Evolutionary conservation across 1,140 invertebrate species (phyloP), one percentile per base, ranked within the genome.

Genomic region (Bombus waltoni): DNA sequence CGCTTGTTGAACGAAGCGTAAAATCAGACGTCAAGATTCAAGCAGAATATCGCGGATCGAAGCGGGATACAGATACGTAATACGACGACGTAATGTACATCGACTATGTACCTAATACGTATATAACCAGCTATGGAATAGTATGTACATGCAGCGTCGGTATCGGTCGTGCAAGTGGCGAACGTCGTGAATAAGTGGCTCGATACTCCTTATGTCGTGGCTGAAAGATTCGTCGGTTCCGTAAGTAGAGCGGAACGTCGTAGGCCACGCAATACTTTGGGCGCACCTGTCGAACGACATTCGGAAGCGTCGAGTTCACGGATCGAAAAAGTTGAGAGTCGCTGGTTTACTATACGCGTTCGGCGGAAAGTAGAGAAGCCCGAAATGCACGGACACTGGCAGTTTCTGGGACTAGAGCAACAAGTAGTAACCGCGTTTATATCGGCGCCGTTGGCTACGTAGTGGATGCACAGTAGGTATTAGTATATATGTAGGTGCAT

Each of bases 361-460:
- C 57, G 22, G 35, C 28, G 65, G 62, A 22, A 32, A 59, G 42
- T 42, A 66, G 57, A 62, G 78, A 68, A 35, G 59, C 78, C 80
- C 87, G 81, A 87, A 87, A 81, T 72, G 66, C 66, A 42, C 73
- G 85, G 77, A 75, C 72, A 83, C 89, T 90, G 77, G 68, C 82
- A 87, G 90, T 91, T 93, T 92, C 92, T 92, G 91, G 92, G 92
- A 91, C 91, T 86, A 88, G 92, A 93, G 94, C 94, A 94, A 94
- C 94, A 94, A 94, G 94, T 94, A 94, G 94, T 93, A 93, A 94
- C 90, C 92, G 89, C 89, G 91, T 92, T 93, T 91, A 91, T 89
- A 92, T 88, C 87, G 89, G 83, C 83, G 81, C 72, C 90, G 82
- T 87, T 87, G 87, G 88, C 87, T 87, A 85, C 82, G 88, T 72